Base-by-base conservation (phyloP, 2,797 vertebrate species). In the Sebastes aleutianus region DNA sequence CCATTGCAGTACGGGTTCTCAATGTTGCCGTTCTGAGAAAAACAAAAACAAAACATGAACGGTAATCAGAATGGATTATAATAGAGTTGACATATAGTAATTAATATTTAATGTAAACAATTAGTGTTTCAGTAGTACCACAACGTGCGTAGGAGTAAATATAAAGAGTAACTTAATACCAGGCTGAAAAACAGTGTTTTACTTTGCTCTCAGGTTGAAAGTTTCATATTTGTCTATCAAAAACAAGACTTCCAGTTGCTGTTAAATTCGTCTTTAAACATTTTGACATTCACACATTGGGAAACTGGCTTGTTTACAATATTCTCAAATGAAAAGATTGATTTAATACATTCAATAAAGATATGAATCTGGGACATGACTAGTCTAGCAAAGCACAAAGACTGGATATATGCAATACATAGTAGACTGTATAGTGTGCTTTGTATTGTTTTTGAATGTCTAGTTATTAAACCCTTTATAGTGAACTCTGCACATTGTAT, bases 1-100 rank as follows among this genome's bases (percentile, higher is more conserved):
- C 98, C 98, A 0, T 95, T 95, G 88, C 98, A 99, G 3, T 97
- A 98, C 0, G 98, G 98, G 92, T 99, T 98, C 83, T 98, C 96
- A 1, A 94, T 85, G 79, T 98, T 97, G 26, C 97, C 98, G 0
- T 99, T 99, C 98, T 99, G 91, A 26, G 79, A 66, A 53, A 16
- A 83, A 76, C 11, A 80, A 79, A 70, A 79, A 66, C 32, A 80
- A 75, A 59, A 56, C 11, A 47, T 53, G 20, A 72, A 50, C 1
- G 1, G 11, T 32, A 22, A 50, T 54, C 50, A 22, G 50, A 24
- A 34, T 32, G 6, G 6, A 74, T 67, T 22, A 50, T 11, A 62
- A 31, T 4, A 39, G 13, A 1, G 27, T 10, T 54, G 26, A 32
- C 4, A 6, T 20, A 13, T 0, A 39, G 22, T 5, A 64, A 74